phyloP scores from a whole-genome alignment of 1,140 invertebrate species.

The Hetaerina americana region DNA sequence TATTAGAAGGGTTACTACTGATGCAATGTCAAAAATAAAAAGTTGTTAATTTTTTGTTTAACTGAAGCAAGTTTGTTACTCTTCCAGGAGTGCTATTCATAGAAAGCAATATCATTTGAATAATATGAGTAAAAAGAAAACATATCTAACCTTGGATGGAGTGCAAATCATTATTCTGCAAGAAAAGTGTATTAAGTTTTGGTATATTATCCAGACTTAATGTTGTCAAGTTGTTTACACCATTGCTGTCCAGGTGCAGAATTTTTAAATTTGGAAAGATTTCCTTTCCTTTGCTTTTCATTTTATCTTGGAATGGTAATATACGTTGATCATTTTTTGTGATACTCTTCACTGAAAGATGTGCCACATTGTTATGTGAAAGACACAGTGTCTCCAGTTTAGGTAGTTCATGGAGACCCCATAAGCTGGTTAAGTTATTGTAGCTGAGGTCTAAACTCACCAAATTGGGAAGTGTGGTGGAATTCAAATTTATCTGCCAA shows the following conservation, averaged over 20 bases:
- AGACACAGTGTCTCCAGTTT: neutral
- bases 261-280: neutral
- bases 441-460: neutral
- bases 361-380: neutral
- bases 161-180: neutral
- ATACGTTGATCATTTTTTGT: neutral
- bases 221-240: neutral
- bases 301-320: neutral
- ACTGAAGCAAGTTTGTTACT: no score
- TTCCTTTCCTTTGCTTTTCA: neutral
- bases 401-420: neutral
- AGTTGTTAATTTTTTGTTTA: no score
- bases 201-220: neutral
- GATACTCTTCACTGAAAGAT: no score
- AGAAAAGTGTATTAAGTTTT: neutral
- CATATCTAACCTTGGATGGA: neutral
- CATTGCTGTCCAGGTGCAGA: neutral
- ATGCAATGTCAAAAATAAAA: no score
- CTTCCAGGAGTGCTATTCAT: no score
- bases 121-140: no score
- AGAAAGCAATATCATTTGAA: no score
- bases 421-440: neutral
- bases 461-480: neutral
- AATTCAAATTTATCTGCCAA: neutral
- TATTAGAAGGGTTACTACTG: no score